Evolutionary conservation across 2,888 invertebrate genomes (phyloP), one percentile per base, ranked within the genome.

Genomic region (Carcina quercana): DNA sequence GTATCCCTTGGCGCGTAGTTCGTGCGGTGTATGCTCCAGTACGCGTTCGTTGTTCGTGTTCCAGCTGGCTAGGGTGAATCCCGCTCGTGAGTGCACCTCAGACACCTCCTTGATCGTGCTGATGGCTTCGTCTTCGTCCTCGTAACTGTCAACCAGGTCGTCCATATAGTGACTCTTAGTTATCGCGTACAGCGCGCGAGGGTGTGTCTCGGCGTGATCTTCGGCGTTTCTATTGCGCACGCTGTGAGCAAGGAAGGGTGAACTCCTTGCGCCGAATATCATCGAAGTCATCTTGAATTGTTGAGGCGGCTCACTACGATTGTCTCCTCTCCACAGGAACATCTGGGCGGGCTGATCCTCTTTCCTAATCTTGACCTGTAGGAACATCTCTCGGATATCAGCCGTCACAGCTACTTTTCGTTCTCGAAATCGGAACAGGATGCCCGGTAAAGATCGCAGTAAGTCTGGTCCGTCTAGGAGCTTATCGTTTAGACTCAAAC

Each of bases 221-320:
- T 26, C 5, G 3, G 45, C 43, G 24, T 47, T 47, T 37, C 41
- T 43, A 33, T 45, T 43, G 37, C 35, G 41, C 13, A 47, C 41
- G 26, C 40, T 43, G 13, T 45, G 43, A n/a, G 46, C 42, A 12
- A 45, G 39, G 10, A 46, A 46, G 5, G 40, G 45, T 2, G 43
- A 49, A 24, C 40, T 42, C 3, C 34, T 48, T 3, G 41, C 40
- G 3, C 44, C 42, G 27, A 44, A 44, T 3, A 45, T 19, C 26
- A 45, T 29, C 21, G 32, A 29, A 24, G 34, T 17, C 43, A 45
- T 48, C 17, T 5, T 7, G 7, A 5, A 17, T 3, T 3, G 3
- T 12, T 12, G 5, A 10, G 13, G 3, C 5, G 24, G n/a, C 3
- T 24, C 12, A 3, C 24, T 5, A 7, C 10, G 3, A 3, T 11